Evolutionary conservation across 2,797 vertebrate species (phyloP).

Genomic region (Peromyscus aztecus): DNA sequence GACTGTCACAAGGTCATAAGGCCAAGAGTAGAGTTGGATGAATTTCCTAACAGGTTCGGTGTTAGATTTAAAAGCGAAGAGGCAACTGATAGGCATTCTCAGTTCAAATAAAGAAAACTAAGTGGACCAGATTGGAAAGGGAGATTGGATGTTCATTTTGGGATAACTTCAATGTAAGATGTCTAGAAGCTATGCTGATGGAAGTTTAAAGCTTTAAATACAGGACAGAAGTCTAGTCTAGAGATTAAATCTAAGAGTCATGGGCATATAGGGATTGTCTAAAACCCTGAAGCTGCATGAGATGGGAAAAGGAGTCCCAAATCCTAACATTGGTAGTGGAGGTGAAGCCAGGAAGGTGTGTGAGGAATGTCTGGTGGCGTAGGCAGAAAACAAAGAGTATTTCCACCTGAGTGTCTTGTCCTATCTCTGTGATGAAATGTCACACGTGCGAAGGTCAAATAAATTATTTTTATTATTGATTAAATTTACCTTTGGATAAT

Average conservation of each 20-base stretch:
- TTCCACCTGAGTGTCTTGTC: background rate
- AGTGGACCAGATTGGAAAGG: background rate
- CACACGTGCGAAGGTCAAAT: background rate
- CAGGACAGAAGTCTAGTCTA: background rate
- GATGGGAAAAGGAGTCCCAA: background rate
- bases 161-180: constrained; percentile 1
- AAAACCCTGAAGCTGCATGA: background rate
- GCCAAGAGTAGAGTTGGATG: background rate
- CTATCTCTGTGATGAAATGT: background rate
- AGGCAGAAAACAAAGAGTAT: background rate
- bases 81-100: too few relatives aligned
- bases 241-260: constrained; percentile 22
- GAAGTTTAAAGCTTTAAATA: constrained; percentile 12
- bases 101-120: constrained; percentile 32
- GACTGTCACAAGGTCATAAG: background rate
- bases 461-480: background rate
- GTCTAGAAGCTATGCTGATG: background rate
- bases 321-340: background rate
- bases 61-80: background rate
- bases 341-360: background rate
- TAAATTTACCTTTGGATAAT: background rate
- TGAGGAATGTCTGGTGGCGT: background rate
- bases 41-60: background rate
- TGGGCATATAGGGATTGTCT: background rate
- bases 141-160: background rate